Percentiles rank a stretch among this genome's conserved stretches.
phyloP scores from a whole-genome alignment of 2,888 invertebrate genomes.

The Argyra leucocephala region DNA sequence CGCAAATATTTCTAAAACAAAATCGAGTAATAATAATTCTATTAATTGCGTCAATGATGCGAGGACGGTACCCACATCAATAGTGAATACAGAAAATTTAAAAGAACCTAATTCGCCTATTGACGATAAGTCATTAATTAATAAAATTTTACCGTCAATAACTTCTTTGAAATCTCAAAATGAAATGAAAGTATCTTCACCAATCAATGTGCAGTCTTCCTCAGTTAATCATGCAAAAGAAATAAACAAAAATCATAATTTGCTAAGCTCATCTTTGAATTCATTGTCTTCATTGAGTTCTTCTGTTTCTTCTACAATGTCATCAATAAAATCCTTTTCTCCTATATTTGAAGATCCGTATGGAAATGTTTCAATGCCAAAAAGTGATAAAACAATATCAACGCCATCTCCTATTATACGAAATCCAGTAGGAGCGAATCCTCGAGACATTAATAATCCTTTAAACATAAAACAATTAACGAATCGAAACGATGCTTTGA shows the following conservation, averaged over 20 bases:
- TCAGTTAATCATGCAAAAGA: neutral
- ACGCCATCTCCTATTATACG: conserved; percentile 35
- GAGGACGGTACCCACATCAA: neutral
- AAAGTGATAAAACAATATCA: conserved; percentile 25
- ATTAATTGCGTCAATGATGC: neutral
- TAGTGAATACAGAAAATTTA: neutral
- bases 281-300: neutral
- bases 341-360: conserved; percentile 27
- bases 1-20: neutral
- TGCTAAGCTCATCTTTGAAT: neutral
- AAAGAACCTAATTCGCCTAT: neutral
- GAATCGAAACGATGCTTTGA: conserved; percentile 45
- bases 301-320: neutral
- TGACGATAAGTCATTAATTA: neutral
- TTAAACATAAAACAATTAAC: conserved; percentile 80
- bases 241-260: neutral
- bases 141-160: neutral
- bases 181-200: neutral
- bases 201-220: neutral
- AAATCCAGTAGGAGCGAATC: conserved; percentile 83
- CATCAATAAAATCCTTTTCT: conserved; percentile 13
- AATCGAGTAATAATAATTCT: neutral
- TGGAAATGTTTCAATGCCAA: conserved; percentile 25
- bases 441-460: conserved; percentile 76
- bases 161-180: neutral